These are phyloP conservation scores for Campoletis raptor DNA, from an alignment of 2,888 invertebrate genomes.

Conservation along the genomic window DNA sequence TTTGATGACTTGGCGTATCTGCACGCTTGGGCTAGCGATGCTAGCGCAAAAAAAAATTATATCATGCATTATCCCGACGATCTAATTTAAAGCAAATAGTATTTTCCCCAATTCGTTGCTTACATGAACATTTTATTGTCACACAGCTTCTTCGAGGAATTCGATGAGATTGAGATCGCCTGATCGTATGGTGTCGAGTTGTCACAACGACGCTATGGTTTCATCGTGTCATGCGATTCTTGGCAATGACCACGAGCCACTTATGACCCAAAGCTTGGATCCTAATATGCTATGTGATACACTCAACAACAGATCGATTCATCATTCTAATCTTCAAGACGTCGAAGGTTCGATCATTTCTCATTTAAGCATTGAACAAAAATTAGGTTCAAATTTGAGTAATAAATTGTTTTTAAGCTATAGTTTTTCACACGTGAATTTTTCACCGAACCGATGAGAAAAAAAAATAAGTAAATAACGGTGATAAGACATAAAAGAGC, in stretches of 20 bases:
- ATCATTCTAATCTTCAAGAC: constrained; percentile 74
- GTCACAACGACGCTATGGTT: constrained; percentile 86
- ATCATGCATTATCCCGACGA: constrained; percentile 64
- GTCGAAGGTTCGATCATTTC: constrained; percentile 77
- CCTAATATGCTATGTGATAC: constrained; percentile 86
- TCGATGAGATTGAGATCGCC: constrained; percentile 87
- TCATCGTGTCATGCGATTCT: constrained; percentile 78
- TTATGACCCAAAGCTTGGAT: constrained; percentile 89
- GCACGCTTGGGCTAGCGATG: constrained; percentile 77
- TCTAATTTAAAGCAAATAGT: background rate
- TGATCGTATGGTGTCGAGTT: constrained; percentile 91
- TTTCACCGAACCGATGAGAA: background rate
- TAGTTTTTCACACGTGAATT: background rate
- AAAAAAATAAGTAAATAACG: background rate
- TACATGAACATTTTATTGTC: background rate
- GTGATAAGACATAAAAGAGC: background rate
- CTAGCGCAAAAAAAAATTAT: constrained; percentile 69
- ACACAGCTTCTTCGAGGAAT: constrained; percentile 73
- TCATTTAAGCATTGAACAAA: background rate
- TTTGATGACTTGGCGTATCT: constrained; percentile 69
- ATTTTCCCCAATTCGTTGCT: background rate
- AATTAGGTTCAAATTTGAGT: no score
- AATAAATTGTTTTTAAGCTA: background rate
- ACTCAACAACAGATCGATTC: constrained; percentile 79
- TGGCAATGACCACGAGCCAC: constrained; percentile 77